Base-by-base conservation (phyloP, 2,888 invertebrate genomes). In the Limenitis camilla region DNA sequence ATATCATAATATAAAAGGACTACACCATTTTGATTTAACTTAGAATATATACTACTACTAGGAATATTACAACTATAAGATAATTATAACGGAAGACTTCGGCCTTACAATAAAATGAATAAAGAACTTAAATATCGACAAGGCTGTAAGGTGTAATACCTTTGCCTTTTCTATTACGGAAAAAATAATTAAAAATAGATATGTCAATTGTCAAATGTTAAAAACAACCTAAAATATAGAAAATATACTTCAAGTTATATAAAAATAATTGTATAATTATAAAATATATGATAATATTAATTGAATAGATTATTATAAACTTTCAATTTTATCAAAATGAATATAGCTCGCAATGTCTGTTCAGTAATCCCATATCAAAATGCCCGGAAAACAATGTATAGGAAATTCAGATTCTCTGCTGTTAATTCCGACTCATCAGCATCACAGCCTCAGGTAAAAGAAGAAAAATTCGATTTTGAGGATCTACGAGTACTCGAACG, bases 401-500 rank as follows among this genome's bases (percentile, higher is more conserved):
- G 84, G 70, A 81, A 78, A 62, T 72, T 82, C 32, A 61, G 74
- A 45, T 60, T 77, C 61, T 74, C 81, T 0, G 61, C 77, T 5
- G 50, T 64, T 61, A 76, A 76, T 30, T 72, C 64, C 36, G 80
- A 85, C 28, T 71, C 72, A 1, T 52, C 76, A 1, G 63, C 72
- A 6, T 66, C 78, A 3, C 81, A 83, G 62, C 82, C 85, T 6
- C 69, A 78, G 58, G 69, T 84, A 0, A 69, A 76, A 73, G 84
- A 85, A 61, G 85, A 86, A 45, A 85, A 81, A 56, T 86, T 78
- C 47, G 74, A 79, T 58, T 87, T 86, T 51, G 87, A 87, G 72
- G 85, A 87, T 53, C 39, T 87, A 8, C 80, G 82, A 41, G 72
- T 81, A 47, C 5, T 78, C 27, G 84, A 86, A 56, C 77, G 87